Evolutionary conservation across 2,113 vertebrate genomes (phyloP), one percentile per base, ranked within the genome.

Genomic region (Hystrix cristata): DNA sequence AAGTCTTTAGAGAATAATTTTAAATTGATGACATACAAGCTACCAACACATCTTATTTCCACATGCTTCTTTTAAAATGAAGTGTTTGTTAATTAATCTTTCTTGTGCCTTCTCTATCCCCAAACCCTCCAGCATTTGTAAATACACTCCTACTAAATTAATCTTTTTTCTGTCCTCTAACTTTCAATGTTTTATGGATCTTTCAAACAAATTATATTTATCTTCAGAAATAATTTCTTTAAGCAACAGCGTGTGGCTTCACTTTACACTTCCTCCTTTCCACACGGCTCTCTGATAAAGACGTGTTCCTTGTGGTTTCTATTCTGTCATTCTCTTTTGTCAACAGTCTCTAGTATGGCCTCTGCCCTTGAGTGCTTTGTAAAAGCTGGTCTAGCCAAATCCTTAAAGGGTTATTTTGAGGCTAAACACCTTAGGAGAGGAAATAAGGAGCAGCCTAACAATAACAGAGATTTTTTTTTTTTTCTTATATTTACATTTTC

Each of bases 221-320:
- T 55, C 8, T 82, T 72, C 8, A 71, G n/a, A 93, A 95, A 48
- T 87, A 60, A 79, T 51, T 89, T 87, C 43, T 16, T 94, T 25
- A 83, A 80, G 25, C 10, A 23, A 62, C 2, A 51, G 34, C 71
- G 29, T 53, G 18, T 84, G 55, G 18, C 21, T 83, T 21, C 1
- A 89, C 31, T 57, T 67, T 78, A 15, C 0, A 38, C 64, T 80
- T 84, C 67, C 67, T 46, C 53, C 62, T 80, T 74, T 74, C 8
- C n/a, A 82, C 13, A 6, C 19, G 62, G 31, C 55, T 65, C 91
- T 43, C 15, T 95, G 4, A 86, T 57, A 76, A 82, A 82, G 21
- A 53, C 65, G 38, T n/a, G 31, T 29, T 9, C 7, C n/a, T 79
- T 4, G 16, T 1, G 3, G 0, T 43, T 90, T 78, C 16, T 18